Conservation (phyloP, 2,888 invertebrate species). For the Podabrus alpinus region DNA sequence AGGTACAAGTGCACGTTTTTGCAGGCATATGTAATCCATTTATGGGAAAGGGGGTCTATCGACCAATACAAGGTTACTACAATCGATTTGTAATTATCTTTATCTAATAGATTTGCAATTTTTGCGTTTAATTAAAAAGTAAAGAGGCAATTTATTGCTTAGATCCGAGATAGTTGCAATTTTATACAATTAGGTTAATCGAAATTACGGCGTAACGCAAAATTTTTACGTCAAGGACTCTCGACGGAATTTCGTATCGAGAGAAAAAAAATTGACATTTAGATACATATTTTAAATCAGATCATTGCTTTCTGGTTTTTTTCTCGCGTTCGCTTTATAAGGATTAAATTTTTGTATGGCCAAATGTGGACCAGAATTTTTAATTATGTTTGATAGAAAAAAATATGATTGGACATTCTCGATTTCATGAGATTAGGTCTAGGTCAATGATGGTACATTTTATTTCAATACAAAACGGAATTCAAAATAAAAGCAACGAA, state of each 20-base stretch:
- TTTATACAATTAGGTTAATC: neutral
- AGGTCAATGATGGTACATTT: neutral
- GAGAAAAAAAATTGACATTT: neutral
- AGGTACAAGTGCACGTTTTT: neutral
- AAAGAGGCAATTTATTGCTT: neutral
- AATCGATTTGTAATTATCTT: neutral
- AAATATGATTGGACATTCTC: neutral
- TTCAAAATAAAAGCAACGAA: neutral
- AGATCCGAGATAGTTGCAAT: neutral
- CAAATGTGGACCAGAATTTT: neutral
- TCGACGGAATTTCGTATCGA: neutral
- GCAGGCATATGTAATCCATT: constrained; percentile 2
- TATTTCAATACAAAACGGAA: neutral
- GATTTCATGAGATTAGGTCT: neutral
- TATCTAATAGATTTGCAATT: neutral
- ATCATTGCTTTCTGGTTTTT: neutral
- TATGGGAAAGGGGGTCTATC: constrained; percentile 1
- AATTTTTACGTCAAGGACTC: neutral
- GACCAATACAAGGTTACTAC: neutral
- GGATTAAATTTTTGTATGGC: neutral
- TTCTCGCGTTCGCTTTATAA: neutral
- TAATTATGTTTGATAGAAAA: neutral
- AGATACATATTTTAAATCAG: neutral
- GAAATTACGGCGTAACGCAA: neutral
- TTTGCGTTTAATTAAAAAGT: neutral